Evolutionary conservation across 2,113 vertebrate genomes (phyloP).

Genomic region (Microcebus jonahi): DNA sequence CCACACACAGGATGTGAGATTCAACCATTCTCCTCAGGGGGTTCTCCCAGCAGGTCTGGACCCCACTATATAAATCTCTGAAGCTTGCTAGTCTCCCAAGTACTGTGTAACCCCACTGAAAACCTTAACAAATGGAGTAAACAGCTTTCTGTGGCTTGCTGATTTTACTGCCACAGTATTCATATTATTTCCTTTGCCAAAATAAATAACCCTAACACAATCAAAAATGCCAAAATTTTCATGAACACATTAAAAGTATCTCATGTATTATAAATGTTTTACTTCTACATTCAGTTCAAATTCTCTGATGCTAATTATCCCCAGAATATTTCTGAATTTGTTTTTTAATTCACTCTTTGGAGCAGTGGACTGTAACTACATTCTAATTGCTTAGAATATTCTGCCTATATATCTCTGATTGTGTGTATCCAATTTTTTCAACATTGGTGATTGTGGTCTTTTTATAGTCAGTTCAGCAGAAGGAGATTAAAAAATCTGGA

Average conservation of each 20-base stretch:
- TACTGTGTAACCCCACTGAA: not conserved
- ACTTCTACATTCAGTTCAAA: slow-evolving; percentile 43
- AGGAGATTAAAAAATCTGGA: not conserved
- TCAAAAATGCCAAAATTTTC: slow-evolving; percentile 61
- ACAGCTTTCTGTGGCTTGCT: not conserved
- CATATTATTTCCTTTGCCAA: slow-evolving; percentile 34
- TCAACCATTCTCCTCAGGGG: not conserved
- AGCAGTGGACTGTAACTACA: slow-evolving; percentile 30
- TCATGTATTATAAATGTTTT: slow-evolving; percentile 59
- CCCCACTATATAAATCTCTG: not conserved
- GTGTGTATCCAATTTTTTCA: not conserved
- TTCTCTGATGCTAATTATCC: slow-evolving; percentile 61
- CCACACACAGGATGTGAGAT: not conserved
- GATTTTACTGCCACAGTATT: not conserved
- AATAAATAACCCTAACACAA: slow-evolving; percentile 48
- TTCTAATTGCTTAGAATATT: slow-evolving; percentile 56
- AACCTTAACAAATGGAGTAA: slow-evolving; percentile 7
- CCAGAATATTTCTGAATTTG: slow-evolving; percentile 60
- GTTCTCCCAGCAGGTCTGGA: not conserved
- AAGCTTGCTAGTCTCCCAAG: not conserved
- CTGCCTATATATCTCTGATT: slow-evolving; percentile 30
- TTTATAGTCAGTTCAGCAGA: not conserved
- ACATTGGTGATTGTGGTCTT: not conserved
- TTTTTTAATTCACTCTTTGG: slow-evolving; percentile 61
- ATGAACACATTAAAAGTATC: slow-evolving; percentile 49